Conservation (phyloP, 2,888 invertebrate genomes). For the Drosophila austrosaltans region DNA sequence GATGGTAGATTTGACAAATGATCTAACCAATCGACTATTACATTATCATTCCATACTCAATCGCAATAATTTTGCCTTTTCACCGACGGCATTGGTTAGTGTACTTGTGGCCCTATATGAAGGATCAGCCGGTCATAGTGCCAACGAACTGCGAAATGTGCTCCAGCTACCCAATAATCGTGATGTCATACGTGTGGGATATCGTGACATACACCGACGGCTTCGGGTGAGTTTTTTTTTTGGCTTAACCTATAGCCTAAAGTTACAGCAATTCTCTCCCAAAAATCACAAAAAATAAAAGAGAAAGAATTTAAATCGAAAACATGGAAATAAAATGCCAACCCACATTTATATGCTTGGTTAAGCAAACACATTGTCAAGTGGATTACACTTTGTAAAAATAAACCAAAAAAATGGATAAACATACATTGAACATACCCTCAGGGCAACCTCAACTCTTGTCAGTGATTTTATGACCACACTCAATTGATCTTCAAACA, state of each 20-base stretch:
- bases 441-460: slow-evolving; percentile 34
- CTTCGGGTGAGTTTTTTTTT: slow-evolving; percentile 86
- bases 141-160: slow-evolving; percentile 88
- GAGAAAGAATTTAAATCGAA: slow-evolving; percentile 3
- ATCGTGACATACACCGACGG: slow-evolving; percentile 92
- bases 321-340: slow-evolving; percentile 38
- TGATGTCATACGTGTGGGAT: slow-evolving; percentile 89
- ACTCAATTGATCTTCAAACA: slow-evolving; percentile 48
- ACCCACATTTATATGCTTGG: slow-evolving; percentile 64
- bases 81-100: slow-evolving; percentile 92
- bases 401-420: slow-evolving; percentile 23
- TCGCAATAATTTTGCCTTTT: slow-evolving; percentile 92
- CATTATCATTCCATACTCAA: slow-evolving; percentile 89
- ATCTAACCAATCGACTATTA: slow-evolving; percentile 88
- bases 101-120: slow-evolving; percentile 91
- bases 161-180: slow-evolving; percentile 89
- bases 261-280: slow-evolving; percentile 16
- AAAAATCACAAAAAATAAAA: neutral
- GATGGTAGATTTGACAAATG: slow-evolving; percentile 92
- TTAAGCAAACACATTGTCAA: slow-evolving; percentile 49
- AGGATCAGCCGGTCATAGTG: slow-evolving; percentile 89
- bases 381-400: slow-evolving; percentile 35
- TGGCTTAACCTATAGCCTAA: slow-evolving; percentile 47
- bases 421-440: slow-evolving; percentile 41
- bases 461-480: slow-evolving; percentile 8